Evolutionary conservation across 2,113 vertebrate genomes (phyloP).

Genomic region (Engraulis encrasicolus): DNA sequence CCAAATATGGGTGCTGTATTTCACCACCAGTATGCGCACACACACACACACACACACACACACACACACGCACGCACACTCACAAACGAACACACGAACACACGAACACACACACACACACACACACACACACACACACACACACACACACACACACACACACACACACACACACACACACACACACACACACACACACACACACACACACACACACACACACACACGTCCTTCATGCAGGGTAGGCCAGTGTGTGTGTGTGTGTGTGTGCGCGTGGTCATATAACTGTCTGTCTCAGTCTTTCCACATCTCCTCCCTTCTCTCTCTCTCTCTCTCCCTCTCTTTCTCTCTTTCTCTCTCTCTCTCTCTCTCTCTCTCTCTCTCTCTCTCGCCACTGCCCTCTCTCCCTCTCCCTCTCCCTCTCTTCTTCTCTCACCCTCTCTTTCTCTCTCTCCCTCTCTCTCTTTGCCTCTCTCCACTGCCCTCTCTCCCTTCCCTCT

Average conservation of each 20-base stretch:
- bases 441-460: not conserved
- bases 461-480: not conserved
- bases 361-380: not conserved
- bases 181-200: too few relatives aligned
- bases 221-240: too few relatives aligned
- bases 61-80: too few relatives aligned
- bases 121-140: too few relatives aligned
- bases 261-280: not conserved
- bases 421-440: constrained; percentile 17
- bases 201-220: too few relatives aligned
- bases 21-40: not conserved
- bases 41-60: too few relatives aligned
- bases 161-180: too few relatives aligned
- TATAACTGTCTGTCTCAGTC: not conserved
- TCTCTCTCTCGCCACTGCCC: not conserved
- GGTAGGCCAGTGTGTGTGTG: not conserved
- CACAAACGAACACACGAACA: too few relatives aligned
- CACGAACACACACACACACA: too few relatives aligned
- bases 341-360: constrained; percentile 22
- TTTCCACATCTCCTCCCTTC: not conserved
- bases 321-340: not conserved
- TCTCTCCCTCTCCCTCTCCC: not conserved
- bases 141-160: too few relatives aligned
- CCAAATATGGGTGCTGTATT: not conserved
- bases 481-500: constrained; percentile 20